A percentile compares a stretch with the other conserved stretches of the same genome.
phyloP scores from a whole-genome alignment of 2,797 vertebrate species.

The Gymnoscopelus braueri region DNA sequence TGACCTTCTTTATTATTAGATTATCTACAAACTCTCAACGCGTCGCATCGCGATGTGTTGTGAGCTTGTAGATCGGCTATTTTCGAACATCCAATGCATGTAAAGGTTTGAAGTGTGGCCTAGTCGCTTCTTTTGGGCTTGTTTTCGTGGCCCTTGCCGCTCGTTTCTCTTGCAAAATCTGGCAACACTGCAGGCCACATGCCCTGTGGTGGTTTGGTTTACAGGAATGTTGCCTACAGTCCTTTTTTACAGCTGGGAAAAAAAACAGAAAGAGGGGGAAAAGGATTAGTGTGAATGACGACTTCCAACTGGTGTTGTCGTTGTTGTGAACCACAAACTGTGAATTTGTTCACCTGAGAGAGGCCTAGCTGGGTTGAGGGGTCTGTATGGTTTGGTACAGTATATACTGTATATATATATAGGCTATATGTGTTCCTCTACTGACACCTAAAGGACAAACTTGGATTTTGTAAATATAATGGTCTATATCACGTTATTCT shows the following conservation, averaged over 20 bases:
- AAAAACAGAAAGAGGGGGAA: conserved; percentile 5
- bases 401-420: not conserved
- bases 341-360: conserved; percentile 4
- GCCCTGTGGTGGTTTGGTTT: not conserved
- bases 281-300: no score
- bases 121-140: no score
- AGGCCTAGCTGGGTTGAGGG: no score
- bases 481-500: not conserved
- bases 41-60: no score
- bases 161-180: not conserved
- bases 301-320: conserved; percentile 26
- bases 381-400: not conserved
- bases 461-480: conserved; percentile 46
- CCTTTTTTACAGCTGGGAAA: conserved; percentile 2
- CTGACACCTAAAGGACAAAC: conserved; percentile 84
- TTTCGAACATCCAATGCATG: no score
- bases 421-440: conserved; percentile 55
- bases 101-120: no score
- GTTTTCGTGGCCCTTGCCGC: no score
- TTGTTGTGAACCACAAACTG: not conserved
- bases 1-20: no score
- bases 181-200: conserved; percentile 8
- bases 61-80: no score
- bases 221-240: conserved; percentile 42
- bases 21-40: no score